Conservation (phyloP, 1,140 invertebrate species). For the Dryas iulia region DNA sequence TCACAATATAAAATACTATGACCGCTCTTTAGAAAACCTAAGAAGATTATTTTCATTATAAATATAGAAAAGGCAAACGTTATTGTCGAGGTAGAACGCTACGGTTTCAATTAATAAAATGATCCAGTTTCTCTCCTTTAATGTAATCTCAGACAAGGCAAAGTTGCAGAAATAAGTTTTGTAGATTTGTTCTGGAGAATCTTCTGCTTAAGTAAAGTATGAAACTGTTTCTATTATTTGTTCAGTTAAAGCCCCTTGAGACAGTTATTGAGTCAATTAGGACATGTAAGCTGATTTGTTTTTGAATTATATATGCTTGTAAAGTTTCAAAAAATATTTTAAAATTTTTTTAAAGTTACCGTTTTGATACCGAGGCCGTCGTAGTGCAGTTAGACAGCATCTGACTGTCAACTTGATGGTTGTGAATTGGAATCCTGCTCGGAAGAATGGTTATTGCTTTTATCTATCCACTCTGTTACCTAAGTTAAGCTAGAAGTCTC, state of each 20-base stretch:
- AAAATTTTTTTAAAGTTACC: neutral
- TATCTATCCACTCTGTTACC: too few relatives aligned
- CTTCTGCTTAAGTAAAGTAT: constrained; percentile 28
- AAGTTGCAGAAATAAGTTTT: constrained; percentile 24
- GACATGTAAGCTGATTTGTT: constrained; percentile 11
- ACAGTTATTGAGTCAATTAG: constrained; percentile 24
- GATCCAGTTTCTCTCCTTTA: constrained; percentile 19
- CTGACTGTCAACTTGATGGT: too few relatives aligned
- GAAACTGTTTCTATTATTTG: constrained; percentile 28
- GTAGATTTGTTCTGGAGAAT: constrained; percentile 23
- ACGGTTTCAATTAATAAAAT: constrained; percentile 20
- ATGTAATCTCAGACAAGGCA: constrained; percentile 16
- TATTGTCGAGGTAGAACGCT: neutral
- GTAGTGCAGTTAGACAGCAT: too few relatives aligned
- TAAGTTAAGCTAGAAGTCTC: too few relatives aligned
- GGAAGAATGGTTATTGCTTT: too few relatives aligned
- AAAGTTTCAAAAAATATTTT: neutral
- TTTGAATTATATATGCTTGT: neutral
- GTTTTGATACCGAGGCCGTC: too few relatives aligned
- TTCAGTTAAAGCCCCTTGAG: constrained; percentile 18
- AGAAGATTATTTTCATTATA: neutral
- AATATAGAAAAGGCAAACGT: neutral
- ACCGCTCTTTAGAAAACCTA: neutral
- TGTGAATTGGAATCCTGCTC: too few relatives aligned
- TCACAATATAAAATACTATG: neutral